Evolutionary conservation across 2,113 vertebrate genomes (phyloP), one percentile per base, ranked within the genome.

Genomic region (Gallinago undulata): DNA sequence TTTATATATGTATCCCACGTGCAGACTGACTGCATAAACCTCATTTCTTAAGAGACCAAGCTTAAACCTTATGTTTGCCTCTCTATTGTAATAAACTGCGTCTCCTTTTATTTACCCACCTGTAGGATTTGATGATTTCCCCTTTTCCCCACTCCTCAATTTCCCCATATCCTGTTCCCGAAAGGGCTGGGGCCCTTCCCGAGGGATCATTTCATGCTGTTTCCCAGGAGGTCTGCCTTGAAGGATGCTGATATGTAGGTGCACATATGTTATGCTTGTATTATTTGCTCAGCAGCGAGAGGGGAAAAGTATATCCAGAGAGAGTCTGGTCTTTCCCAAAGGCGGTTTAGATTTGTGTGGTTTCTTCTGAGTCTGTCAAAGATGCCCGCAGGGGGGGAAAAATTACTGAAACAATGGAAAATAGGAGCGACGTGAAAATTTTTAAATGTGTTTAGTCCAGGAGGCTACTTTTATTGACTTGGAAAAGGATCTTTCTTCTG

Each of bases 91-190:
- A 96, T 97, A 96, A 94, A 96, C 77, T 55, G 1, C 78, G 45
- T 89, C 83, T 94, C 86, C 89, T 97, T 96, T 96, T 95, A 96
- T 95, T 96, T 96, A 96, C 89, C 92, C 95, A 96, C 95, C 95
- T 95, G 94, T 95, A 96, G 90, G 69, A 84, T 93, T 95, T 96
- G 92, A 96, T 43, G 68, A 91, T 96, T 97, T 97, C 87, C 95
- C 89, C 27, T 86, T 94, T 74, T 5, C 74, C 56, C 37, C 4
- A 3, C 73, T 53, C 35, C 84, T 94, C 94, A 37, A 84, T 95
- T 96, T 96, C 72, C 68, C 95, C 95, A 95, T 75, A 95, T 97
- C 91, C 96, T 96, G 95, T 96, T 96, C 95, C 95, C 92, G 1
- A 73, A 93, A 95, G 95, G 83, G 50, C 70, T 94, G 95, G 74